Percentiles rank a stretch among this genome's conserved stretches.
These are phyloP conservation scores for Drosophila meridionalis DNA, from an alignment of 2,888 invertebrate genomes.

Conservation along the genomic window DNA sequence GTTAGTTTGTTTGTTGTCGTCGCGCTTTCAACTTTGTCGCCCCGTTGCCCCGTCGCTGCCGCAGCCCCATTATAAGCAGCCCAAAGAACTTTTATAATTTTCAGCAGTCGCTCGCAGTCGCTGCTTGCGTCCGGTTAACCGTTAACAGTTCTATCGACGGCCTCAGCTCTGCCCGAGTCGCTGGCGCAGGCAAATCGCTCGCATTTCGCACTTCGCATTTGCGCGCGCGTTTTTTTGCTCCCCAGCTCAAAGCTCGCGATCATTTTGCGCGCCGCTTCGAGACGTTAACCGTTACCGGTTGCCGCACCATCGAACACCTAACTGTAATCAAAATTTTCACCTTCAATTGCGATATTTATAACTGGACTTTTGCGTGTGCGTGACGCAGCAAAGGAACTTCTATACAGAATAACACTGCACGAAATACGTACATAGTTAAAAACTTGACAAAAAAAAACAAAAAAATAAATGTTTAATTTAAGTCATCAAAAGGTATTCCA, in stretches of 20 bases:
- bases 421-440: constrained; percentile 5
- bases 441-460: constrained; percentile 5
- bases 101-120: constrained; percentile 36
- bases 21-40: constrained; percentile 54
- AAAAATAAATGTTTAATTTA: neutral
- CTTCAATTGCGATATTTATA: constrained; percentile 3
- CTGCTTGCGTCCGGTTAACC: constrained; percentile 28
- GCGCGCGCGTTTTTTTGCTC: constrained; percentile 60
- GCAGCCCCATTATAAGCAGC: constrained; percentile 22
- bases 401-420: constrained; percentile 16
- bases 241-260: constrained; percentile 36
- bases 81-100: constrained; percentile 29
- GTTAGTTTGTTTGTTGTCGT: constrained; percentile 48
- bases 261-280: constrained; percentile 18
- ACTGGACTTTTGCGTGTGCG: constrained; percentile 35
- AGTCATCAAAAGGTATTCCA: constrained; percentile 37
- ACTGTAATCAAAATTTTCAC: constrained; percentile 12
- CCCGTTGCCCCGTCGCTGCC: constrained; percentile 25
- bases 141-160: constrained; percentile 15
- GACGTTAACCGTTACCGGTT: neutral
- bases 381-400: neutral
- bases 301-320: neutral
- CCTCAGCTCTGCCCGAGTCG: constrained; percentile 34
- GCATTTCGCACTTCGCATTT: constrained; percentile 65
- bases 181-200: constrained; percentile 43